These are phyloP conservation scores for Euleptes europaea DNA, from an alignment of 2,113 vertebrate genomes.

Conservation along the genomic window DNA sequence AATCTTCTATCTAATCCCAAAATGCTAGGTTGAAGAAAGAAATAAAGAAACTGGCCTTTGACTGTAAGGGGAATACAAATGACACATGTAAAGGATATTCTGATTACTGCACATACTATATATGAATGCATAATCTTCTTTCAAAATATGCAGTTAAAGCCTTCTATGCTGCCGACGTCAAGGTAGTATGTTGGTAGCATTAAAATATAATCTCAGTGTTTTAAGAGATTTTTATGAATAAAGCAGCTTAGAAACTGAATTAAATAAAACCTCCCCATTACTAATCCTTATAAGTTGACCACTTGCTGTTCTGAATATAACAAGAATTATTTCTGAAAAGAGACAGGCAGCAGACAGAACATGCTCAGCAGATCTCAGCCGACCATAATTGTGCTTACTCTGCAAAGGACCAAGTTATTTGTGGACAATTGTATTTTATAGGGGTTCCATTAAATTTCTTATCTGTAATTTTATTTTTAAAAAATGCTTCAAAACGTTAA, in stretches of 20 bases:
- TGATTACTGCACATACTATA: slow-evolving; percentile 22
- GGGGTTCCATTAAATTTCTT: not conserved
- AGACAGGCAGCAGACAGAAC: slow-evolving; percentile 47
- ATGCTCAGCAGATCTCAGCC: slow-evolving; percentile 25
- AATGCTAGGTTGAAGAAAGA: slow-evolving; percentile 15
- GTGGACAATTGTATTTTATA: not conserved
- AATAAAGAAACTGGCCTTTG: not conserved
- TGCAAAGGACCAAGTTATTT: slow-evolving; percentile 8
- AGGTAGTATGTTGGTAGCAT: slow-evolving; percentile 39
- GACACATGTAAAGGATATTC: slow-evolving; percentile 51
- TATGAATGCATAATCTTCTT: slow-evolving; percentile 50
- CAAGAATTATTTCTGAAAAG: slow-evolving; percentile 50
- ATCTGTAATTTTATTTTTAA: not conserved
- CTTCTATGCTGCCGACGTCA: slow-evolving; percentile 39
- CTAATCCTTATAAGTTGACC: slow-evolving; percentile 70
- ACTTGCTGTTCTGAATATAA: slow-evolving; percentile 62
- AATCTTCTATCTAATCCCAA: slow-evolving; percentile 1
- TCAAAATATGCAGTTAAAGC: slow-evolving; percentile 49
- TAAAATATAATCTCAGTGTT: slow-evolving; percentile 65
- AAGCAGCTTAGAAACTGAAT: slow-evolving; percentile 70
- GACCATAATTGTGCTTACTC: not conserved
- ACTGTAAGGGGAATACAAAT: slow-evolving; percentile 5
- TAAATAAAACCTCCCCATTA: slow-evolving; percentile 64
- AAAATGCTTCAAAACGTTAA: not conserved
- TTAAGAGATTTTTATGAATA: slow-evolving; percentile 65